Percentiles rank a stretch among this genome's conserved stretches.
Evolutionary conservation across 1,140 invertebrate genomes (phyloP).

Genomic region (Euschistus heros): DNA sequence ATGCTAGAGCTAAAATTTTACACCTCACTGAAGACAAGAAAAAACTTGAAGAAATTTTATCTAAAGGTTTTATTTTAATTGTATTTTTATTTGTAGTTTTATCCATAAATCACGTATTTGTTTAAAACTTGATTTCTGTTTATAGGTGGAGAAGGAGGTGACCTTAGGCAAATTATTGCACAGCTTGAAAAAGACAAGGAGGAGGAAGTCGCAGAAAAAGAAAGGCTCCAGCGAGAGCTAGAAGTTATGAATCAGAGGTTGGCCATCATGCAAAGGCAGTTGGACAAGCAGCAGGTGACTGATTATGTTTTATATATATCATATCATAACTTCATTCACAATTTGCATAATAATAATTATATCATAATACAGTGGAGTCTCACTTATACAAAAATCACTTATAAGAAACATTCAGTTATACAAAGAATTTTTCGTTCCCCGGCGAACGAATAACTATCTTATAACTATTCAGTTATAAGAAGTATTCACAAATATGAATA

Average conservation of each 20-base stretch:
- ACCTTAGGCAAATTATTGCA: constrained; percentile 5
- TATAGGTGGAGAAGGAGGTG: constrained; percentile 4
- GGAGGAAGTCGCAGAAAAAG: constrained; percentile 50
- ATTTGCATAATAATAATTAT: too few species aligned
- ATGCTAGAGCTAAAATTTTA: constrained; percentile 57
- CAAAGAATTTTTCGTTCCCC: too few species aligned
- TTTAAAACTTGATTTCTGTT: not conserved
- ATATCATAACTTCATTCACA: too few species aligned
- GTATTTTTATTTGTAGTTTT: not conserved
- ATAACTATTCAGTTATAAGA: too few species aligned
- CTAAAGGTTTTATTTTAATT: constrained; percentile 6
- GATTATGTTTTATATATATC: too few species aligned
- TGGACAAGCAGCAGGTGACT: constrained; percentile 49
- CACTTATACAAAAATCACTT: too few species aligned
- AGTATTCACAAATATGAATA: too few species aligned
- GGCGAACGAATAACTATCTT: too few species aligned
- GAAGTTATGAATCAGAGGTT: constrained; percentile 62
- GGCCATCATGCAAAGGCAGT: constrained; percentile 63
- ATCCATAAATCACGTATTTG: not conserved
- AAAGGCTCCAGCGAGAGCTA: constrained; percentile 52
- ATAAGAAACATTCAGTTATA: too few species aligned
- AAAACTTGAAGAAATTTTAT: constrained; percentile 26
- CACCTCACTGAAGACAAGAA: constrained; percentile 56
- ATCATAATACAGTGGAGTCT: too few species aligned
- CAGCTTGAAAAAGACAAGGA: constrained; percentile 65